Percentiles rank a stretch among this genome's conserved stretches.
phyloP scores from a whole-genome alignment of 2,113 vertebrate species.

The Hipposideros armiger region DNA sequence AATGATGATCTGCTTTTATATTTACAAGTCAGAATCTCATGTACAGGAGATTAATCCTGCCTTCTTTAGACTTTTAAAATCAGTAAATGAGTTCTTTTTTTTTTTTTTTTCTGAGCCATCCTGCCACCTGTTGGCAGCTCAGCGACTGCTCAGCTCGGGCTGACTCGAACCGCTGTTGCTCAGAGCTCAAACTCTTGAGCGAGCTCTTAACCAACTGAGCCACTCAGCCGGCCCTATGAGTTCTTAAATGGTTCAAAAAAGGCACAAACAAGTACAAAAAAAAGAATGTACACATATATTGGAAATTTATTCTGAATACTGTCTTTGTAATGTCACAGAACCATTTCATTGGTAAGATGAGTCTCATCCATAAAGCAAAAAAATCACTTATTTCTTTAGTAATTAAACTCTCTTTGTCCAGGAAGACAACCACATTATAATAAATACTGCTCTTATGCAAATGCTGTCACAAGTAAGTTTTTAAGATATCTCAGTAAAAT shows the following conservation, averaged over 20 bases:
- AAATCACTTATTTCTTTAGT: conserved; percentile 39
- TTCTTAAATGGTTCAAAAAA: background rate
- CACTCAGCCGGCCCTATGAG: too few species aligned
- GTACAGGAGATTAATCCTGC: background rate
- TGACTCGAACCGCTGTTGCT: too few species aligned
- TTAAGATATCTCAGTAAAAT: conserved; percentile 19
- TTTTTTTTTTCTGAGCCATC: too few species aligned
- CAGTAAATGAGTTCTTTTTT: background rate
- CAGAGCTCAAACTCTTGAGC: too few species aligned
- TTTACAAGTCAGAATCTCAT: background rate
- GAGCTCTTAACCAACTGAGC: too few species aligned
- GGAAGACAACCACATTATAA: background rate
- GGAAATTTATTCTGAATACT: conserved; percentile 20
- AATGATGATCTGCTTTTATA: background rate
- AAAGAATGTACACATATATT: background rate
- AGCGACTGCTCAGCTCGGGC: too few species aligned
- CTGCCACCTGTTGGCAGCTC: too few species aligned
- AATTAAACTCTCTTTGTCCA: conserved; percentile 11
- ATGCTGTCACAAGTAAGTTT: background rate
- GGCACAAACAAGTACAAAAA: background rate
- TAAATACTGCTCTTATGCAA: background rate
- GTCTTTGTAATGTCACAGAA: background rate
- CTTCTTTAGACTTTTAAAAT: conserved; percentile 12
- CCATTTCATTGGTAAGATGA: background rate
- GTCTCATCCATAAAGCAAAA: conserved; percentile 27